Conservation (phyloP, 2,888 invertebrate species). For the Boloria selene region DNA sequence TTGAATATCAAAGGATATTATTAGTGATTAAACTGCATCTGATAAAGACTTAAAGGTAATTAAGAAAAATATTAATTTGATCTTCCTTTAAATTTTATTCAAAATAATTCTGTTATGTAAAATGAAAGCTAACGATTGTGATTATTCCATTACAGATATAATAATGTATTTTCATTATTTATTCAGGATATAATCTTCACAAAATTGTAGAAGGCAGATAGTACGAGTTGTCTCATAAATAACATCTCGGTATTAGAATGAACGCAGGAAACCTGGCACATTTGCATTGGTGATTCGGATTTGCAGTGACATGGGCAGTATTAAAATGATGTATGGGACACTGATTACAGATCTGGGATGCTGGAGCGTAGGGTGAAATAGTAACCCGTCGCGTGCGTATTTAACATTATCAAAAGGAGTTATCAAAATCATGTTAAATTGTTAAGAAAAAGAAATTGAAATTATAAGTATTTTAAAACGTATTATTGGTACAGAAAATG, state of each 20-base stretch:
- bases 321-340: conserved; percentile 77
- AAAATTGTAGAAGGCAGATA: conserved; percentile 75
- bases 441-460: not conserved
- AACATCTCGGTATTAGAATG: conserved; percentile 72
- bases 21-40: conserved; percentile 2
- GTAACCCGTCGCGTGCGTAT: conserved; percentile 21
- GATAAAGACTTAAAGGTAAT: conserved; percentile 8
- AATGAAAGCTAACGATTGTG: conserved; percentile 27
- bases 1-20: conserved; percentile 23
- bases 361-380: conserved; percentile 20
- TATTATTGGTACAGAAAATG: too few species aligned
- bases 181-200: conserved; percentile 73
- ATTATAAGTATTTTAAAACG: too few species aligned
- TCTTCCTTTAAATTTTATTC: not conserved
- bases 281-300: conserved; percentile 79
- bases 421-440: conserved; percentile 10
- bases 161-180: conserved; percentile 68
- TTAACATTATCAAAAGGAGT: conserved; percentile 14
- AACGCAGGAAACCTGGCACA: conserved; percentile 66
- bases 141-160: conserved; percentile 45
- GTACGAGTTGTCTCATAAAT: conserved; percentile 74
- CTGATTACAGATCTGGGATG: conserved; percentile 62
- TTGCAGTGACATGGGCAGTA: conserved; percentile 77
- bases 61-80: conserved; percentile 2
- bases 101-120: not conserved